A percentile compares a stretch with the other conserved stretches of the same genome.
phyloP scores from a whole-genome alignment of 2,888 invertebrate genomes.

The Ormyrus rosae region DNA sequence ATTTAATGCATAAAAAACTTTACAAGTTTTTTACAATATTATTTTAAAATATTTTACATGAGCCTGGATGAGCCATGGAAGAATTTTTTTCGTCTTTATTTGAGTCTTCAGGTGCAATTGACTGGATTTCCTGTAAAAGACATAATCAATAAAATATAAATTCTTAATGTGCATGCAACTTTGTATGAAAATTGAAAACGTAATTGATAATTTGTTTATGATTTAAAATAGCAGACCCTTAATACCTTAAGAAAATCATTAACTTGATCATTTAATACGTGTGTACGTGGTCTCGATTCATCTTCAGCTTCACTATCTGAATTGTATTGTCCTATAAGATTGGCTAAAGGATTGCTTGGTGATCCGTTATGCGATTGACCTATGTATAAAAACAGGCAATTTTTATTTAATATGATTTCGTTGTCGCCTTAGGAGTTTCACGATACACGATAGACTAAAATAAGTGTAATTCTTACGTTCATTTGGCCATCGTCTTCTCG shows the following conservation, averaged over 20 bases:
- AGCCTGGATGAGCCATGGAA: slow-evolving; percentile 45
- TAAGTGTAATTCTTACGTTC: slow-evolving; percentile 52
- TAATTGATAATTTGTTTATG: background rate
- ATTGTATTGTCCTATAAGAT: slow-evolving; percentile 71
- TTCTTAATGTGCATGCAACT: too few relatives aligned
- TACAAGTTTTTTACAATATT: slow-evolving; percentile 1
- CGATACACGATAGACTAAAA: too few relatives aligned
- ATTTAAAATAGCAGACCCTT: background rate
- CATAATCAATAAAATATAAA: slow-evolving; percentile 1
- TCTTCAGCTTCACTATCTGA: slow-evolving; percentile 72
- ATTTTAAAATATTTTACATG: slow-evolving; percentile 40
- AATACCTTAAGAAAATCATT: slow-evolving; percentile 71
- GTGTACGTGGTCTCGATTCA: slow-evolving; percentile 60
- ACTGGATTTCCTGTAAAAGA: slow-evolving; percentile 69
- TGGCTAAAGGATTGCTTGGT: slow-evolving; percentile 68
- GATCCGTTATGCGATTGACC: slow-evolving; percentile 66
- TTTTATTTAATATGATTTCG: too few relatives aligned
- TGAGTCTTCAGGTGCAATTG: slow-evolving; percentile 67
- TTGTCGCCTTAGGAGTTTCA: too few relatives aligned
- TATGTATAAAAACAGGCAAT: too few relatives aligned
- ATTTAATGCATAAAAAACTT: background rate
- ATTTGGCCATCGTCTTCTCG: slow-evolving; percentile 67
- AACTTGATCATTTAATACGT: slow-evolving; percentile 70
- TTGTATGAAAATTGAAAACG: background rate
- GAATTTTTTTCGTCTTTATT: slow-evolving; percentile 42